Base-by-base conservation (phyloP, 2,888 invertebrate genomes). In the Leucophenga maculata region DNA sequence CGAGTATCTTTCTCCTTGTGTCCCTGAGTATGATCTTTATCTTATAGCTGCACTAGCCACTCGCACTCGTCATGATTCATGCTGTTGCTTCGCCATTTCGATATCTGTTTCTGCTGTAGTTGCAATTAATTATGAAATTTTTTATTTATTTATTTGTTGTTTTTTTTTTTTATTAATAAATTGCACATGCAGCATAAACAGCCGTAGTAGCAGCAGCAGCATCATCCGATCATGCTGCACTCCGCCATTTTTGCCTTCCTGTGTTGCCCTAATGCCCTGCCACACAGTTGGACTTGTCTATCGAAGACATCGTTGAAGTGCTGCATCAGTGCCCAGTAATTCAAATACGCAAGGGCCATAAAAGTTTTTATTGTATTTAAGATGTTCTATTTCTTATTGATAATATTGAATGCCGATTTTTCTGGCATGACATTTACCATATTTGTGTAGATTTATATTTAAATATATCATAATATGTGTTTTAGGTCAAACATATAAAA, bases 71-170 rank as follows among this genome's bases (percentile, higher is more conserved):
- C 14, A 64, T 64, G 62, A 64, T 64, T 64, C 62, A 64, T 39
- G 18, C 22, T 16, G 6, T 22, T 46, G 48, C 26, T 46, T 46
- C 31, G 18, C 57, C 20, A n/a, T 57, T 57, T 57, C 57, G 31
- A 22, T 57, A n/a, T 57, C 31, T 6, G 31, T 13, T 64, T 26
- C 48, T 64, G 32, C 32, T 22, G 20, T 20, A 22, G 6, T 64
- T 64, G 62, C 62, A 64, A 64, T 81, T 81, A 81, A 78, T 81
- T 80, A 81, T 79, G 80, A 78, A 78, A 79, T 78, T 67, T 72
- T 26, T 26, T 26, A 26, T 26, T 26, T 26, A 26, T 26, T 80
- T 81, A 81, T 78, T 6, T 39, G 3, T 39, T 79, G 55, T 72
- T 11, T 39, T 6, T 39, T 39, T 39, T 39, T 39, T 11, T 80